Base-by-base conservation (phyloP, 2,113 vertebrate genomes). In the Sinosuthora webbiana region DNA sequence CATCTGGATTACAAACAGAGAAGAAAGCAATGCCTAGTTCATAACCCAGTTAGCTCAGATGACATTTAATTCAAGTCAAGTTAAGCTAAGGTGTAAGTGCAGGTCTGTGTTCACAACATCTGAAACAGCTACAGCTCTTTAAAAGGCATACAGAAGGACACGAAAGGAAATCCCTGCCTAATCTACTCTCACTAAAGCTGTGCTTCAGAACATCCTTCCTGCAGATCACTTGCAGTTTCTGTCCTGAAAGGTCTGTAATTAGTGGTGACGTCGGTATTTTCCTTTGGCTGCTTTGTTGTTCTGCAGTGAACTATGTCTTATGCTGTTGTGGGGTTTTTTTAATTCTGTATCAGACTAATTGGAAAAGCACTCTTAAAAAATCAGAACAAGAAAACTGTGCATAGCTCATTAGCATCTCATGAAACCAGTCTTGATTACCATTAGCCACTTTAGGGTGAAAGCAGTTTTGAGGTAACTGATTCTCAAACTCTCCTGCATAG, bases 1-100 rank as follows among this genome's bases (percentile, higher is more conserved):
- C 52, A 75, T 83, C 56, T 67, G 70, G 63, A 81, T 89, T 95
- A 73, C 37, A 77, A n/a, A 76, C 37, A 57, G 31, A 60, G 47
- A 92, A 77, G 59, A 92, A 24, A 83, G 71, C 59, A 87, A 11
- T 76, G 55, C 63, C n/a, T 69, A 22, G 22, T 92, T 68, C 86
- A 92, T 85, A 90, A 83, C 19, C 86, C 49, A 33, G 22, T 83
- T 91, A 53, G 83, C 87, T 83, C 44, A 65, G 63, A 27, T 69
- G 42, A 19, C 69, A 37, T 63, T 81, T 83, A 65, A 89, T 64
- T 86, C 20, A 91, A 87, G 53, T 68, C 30, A 68, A 27, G 24
- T 90, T 89, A 94, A 79, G 65, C 47, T 33, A 30, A 86, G 50
- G 77, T 62, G 25, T 65, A 83, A 89, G n/a, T 45, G 55, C 55